These are phyloP conservation scores for Plectrocnemia conspersa DNA, from an alignment of 1,140 invertebrate genomes.

Conservation along the genomic window DNA sequence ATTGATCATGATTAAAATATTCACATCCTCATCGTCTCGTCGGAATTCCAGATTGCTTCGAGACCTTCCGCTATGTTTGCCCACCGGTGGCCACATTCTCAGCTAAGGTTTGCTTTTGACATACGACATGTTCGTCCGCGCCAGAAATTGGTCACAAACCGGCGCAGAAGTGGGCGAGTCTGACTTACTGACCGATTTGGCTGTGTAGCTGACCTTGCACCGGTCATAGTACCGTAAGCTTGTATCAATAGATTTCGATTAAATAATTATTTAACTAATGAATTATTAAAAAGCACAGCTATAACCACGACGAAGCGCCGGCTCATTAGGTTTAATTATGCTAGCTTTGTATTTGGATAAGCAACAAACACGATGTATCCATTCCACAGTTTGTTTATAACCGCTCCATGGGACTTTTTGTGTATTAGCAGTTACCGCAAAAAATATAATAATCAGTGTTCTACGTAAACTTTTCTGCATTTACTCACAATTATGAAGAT, in stretches of 20 bases:
- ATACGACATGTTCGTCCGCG: background rate
- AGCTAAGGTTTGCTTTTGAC: background rate
- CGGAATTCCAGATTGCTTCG: no score
- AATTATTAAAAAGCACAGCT: background rate
- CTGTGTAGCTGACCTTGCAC: constrained; percentile 9
- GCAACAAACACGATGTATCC: background rate
- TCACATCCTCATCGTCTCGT: no score
- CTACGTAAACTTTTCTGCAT: no score
- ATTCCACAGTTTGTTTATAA: background rate
- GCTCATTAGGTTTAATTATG: background rate
- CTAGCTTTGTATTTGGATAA: background rate
- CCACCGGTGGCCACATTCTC: background rate
- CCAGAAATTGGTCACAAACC: constrained; percentile 5
- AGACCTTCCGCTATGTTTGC: no score
- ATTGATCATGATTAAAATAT: no score
- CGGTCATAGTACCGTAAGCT: constrained; percentile 17
- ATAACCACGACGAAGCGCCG: background rate
- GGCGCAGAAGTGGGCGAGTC: constrained; percentile 8
- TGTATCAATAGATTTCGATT: constrained; percentile 8
- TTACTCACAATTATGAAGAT: no score
- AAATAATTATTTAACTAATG: background rate
- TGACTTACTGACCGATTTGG: constrained; percentile 8
- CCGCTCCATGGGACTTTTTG: background rate
- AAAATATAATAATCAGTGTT: no score
- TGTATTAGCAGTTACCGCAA: background rate